Conservation (phyloP, 2,797 vertebrate species). For the Syngnathus acus region DNA sequence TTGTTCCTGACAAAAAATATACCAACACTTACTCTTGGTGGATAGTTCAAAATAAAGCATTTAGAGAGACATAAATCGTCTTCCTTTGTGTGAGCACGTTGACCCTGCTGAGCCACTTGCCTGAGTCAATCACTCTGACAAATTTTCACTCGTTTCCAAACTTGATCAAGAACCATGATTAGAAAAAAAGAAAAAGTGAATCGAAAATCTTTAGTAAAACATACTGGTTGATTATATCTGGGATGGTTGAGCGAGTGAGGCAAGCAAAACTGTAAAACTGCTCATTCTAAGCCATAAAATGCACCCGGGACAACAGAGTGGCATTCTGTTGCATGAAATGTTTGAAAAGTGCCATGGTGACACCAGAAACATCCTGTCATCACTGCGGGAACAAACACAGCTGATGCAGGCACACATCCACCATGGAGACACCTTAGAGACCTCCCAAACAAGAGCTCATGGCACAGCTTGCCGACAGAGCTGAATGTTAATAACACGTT, state of each 20-base stretch:
- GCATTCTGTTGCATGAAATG: slow-evolving; percentile 4
- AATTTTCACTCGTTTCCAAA: slow-evolving; percentile 4
- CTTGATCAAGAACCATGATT: slow-evolving; percentile 5
- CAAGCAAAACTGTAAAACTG: neutral
- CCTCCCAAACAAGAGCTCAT: slow-evolving; percentile 4
- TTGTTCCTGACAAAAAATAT: slow-evolving; percentile 9
- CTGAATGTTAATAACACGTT: slow-evolving; percentile 12
- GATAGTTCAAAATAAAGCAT: neutral
- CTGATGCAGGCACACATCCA: slow-evolving; percentile 31
- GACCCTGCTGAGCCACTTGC: slow-evolving; percentile 9
- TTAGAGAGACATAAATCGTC: slow-evolving; percentile 16
- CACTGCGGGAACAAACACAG: slow-evolving; percentile 36
- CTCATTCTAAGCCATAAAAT: neutral
- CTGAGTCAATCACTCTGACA: slow-evolving; percentile 18
- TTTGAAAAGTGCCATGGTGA: slow-evolving; percentile 32
- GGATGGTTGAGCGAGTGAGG: neutral
- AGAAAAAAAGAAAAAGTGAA: neutral
- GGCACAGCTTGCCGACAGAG: slow-evolving; percentile 5
- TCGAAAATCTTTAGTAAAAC: neutral
- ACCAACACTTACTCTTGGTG: neutral
- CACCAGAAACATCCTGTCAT: slow-evolving; percentile 22
- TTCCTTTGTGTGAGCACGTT: slow-evolving; percentile 10
- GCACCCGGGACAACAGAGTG: neutral
- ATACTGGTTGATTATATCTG: neutral
- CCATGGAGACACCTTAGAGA: slow-evolving; percentile 42